These are phyloP conservation scores for Sinodicranocentrus sp. DNA, from an alignment of 2,888 invertebrate genomes.

Conservation along the genomic window DNA sequence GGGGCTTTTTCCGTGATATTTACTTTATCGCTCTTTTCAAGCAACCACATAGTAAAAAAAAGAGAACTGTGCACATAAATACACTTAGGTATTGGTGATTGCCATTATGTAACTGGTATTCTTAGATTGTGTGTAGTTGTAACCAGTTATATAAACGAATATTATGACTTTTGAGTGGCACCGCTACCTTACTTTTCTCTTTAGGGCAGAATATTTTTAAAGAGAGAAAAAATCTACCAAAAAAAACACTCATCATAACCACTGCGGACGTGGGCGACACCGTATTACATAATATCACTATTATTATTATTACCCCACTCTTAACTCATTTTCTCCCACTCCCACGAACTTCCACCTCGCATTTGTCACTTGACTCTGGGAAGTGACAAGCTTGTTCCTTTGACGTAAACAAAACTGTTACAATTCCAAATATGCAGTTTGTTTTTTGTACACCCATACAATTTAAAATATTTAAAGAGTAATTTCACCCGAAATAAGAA, in stretches of 20 bases:
- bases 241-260: conserved; percentile 9
- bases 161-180: no score
- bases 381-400: background rate
- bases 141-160: no score
- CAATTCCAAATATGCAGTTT: background rate
- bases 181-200: conserved; percentile 55
- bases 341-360: conserved; percentile 58
- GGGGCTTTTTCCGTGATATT: conserved; percentile 26
- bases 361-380: conserved; percentile 45
- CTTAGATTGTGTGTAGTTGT: conserved; percentile 16
- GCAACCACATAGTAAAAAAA: conserved; percentile 28
- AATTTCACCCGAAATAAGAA: background rate
- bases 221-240: background rate
- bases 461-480: no score
- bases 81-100: conserved; percentile 38
- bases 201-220: conserved; percentile 4
- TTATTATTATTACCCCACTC: no score
- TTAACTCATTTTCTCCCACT: conserved; percentile 14
- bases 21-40: background rate
- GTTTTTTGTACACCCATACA: background rate
- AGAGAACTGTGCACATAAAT: background rate
- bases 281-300: conserved; percentile 19
- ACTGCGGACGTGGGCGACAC: conserved; percentile 20
- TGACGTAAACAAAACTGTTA: conserved; percentile 14
- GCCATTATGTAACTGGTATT: conserved; percentile 35